Evolutionary conservation across 1,140 invertebrate species (phyloP).

Genomic region (Daktulosphaira vitifoliae): DNA sequence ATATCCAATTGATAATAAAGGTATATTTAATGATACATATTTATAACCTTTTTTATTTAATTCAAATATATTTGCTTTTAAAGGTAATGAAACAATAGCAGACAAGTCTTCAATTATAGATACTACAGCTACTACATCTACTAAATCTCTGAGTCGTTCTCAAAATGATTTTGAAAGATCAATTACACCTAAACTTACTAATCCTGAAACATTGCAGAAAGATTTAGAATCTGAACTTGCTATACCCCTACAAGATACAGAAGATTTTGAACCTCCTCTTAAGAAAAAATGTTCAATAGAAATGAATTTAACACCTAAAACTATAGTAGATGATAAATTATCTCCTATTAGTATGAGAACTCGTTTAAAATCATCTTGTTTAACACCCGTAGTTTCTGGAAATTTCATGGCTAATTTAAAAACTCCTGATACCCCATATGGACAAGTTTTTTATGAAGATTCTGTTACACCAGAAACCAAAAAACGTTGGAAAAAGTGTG

Average conservation of each 20-base stretch:
- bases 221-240: slow-evolving; percentile 24
- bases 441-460: slow-evolving; percentile 44
- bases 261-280: slow-evolving; percentile 17
- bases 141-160: background rate
- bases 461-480: slow-evolving; percentile 46
- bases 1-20: slow-evolving; percentile 5
- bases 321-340: background rate
- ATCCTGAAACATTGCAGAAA: background rate
- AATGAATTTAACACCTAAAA: background rate
- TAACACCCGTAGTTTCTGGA: slow-evolving; percentile 12
- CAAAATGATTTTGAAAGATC: background rate
- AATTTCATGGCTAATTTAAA: slow-evolving; percentile 34
- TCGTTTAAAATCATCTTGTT: slow-evolving; percentile 1
- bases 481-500: slow-evolving; percentile 47
- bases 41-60: background rate
- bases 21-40: background rate
- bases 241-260: slow-evolving; percentile 18
- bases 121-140: background rate
- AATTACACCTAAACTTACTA: slow-evolving; percentile 7
- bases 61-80: background rate
- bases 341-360: background rate
- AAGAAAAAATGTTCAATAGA: slow-evolving; percentile 21
- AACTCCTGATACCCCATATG: slow-evolving; percentile 51
- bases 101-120: background rate
- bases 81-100: background rate